A percentile compares a stretch with the other conserved stretches of the same genome.
Conservation (phyloP, 2,888 invertebrate species). For the Vesta saturnalis region DNA sequence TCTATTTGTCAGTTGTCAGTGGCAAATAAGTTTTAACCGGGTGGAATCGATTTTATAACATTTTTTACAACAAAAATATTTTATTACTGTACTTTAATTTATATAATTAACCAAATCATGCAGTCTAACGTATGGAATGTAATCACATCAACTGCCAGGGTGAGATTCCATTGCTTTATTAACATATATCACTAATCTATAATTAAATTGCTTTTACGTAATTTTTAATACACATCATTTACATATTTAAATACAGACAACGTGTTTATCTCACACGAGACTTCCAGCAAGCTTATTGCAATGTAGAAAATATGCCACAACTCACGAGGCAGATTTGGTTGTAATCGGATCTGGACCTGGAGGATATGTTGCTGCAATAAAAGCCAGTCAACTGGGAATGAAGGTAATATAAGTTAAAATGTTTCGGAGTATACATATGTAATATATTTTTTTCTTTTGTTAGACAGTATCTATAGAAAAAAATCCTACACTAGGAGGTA, state of each 20-base stretch:
- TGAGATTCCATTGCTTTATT: constrained; percentile 48
- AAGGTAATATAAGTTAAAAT: constrained; percentile 71
- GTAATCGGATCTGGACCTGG: constrained; percentile 99
- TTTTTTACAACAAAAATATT: too few relatives aligned
- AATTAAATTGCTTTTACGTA: constrained; percentile 53
- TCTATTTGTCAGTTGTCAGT: too few relatives aligned
- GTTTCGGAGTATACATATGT: neutral
- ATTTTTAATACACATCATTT: constrained; percentile 42
- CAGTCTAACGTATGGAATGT: constrained; percentile 63
- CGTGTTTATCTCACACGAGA: constrained; percentile 54
- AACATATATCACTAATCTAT: neutral
- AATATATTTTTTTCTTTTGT: constrained; percentile 44
- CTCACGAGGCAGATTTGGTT: constrained; percentile 90
- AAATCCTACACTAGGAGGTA: constrained; percentile 93
- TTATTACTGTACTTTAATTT: too few relatives aligned
- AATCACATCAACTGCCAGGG: constrained; percentile 61
- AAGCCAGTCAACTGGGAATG: constrained; percentile 97
- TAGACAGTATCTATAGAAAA: constrained; percentile 97
- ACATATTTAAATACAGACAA: constrained; percentile 49
- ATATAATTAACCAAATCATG: too few relatives aligned
- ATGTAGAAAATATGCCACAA: constrained; percentile 73
- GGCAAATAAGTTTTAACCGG: too few relatives aligned
- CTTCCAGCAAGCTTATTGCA: constrained; percentile 57
- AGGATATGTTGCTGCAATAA: constrained; percentile 99
- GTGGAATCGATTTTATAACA: too few relatives aligned